Percentiles rank a stretch among this genome's conserved stretches.
Conservation (phyloP, 2,113 vertebrate genomes). For the Setophaga kirtlandii region DNA sequence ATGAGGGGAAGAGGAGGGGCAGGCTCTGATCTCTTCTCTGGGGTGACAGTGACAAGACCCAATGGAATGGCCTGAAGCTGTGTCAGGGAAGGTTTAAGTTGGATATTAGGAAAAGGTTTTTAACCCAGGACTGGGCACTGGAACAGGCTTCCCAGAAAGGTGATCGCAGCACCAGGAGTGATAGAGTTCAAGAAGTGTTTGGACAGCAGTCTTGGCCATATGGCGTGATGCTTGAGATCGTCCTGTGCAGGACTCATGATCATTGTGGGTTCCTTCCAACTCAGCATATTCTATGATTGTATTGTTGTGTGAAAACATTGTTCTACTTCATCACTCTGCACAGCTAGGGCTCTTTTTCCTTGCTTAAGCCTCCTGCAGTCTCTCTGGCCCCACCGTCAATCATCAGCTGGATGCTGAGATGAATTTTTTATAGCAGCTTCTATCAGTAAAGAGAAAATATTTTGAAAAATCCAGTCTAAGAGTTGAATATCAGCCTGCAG, state of each 20-base stretch:
- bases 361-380: neutral
- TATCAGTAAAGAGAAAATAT: conserved; percentile 51
- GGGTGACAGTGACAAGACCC: neutral
- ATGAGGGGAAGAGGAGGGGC: neutral
- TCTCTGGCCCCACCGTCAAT: conserved; percentile 32
- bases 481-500: conserved; percentile 7
- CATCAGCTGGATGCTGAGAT: conserved; percentile 16
- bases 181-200: neutral
- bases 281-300: neutral
- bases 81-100: neutral
- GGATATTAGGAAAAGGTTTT: neutral
- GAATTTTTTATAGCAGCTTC: conserved; percentile 39
- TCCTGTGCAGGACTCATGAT: neutral
- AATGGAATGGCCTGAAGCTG: neutral
- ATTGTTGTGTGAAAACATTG: neutral
- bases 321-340: neutral
- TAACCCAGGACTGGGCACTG: neutral
- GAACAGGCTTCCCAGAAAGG: neutral
- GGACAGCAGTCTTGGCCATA: too few relatives aligned
- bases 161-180: neutral
- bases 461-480: conserved; percentile 45
- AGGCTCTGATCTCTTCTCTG: neutral
- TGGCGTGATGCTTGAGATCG: neutral
- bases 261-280: neutral
- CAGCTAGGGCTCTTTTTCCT: neutral